Evolutionary conservation across 53 echinoderm and acorn worm species (phyloP).

Genomic region (Arbacia lixula): DNA sequence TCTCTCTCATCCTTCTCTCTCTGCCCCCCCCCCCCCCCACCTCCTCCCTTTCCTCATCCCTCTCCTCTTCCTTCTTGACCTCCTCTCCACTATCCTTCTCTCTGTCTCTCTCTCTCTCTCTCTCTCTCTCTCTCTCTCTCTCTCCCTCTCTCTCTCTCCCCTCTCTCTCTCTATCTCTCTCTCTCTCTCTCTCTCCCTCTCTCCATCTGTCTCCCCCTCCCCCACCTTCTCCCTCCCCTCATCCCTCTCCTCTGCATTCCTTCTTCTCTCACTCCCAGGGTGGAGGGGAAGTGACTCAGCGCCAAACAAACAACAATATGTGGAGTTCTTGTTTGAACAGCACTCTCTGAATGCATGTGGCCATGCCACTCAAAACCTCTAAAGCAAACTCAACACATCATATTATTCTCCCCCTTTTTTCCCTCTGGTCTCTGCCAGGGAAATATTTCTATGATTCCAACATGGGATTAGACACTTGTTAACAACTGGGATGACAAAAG

Average conservation of each 20-base stretch:
- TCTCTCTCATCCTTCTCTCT: neutral
- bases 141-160: neutral
- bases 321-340: constrained; percentile 50
- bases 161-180: neutral
- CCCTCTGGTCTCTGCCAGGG: neutral
- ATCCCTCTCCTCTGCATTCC: neutral
- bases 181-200: neutral
- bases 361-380: constrained; percentile 46
- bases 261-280: constrained; percentile 9
- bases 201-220: neutral
- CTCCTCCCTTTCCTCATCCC: neutral
- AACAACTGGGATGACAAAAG: constrained; percentile 18
- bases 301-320: constrained; percentile 43
- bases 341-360: constrained; percentile 36
- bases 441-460: constrained; percentile 3
- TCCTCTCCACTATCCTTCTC: neutral
- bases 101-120: neutral
- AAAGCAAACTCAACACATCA: constrained; percentile 29
- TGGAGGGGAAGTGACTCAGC: constrained; percentile 39
- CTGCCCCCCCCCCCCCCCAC: neutral
- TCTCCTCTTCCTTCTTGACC: neutral
- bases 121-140: neutral
- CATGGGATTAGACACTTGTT: constrained; percentile 33
- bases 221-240: neutral
- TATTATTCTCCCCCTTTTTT: neutral